Percentiles rank a stretch among this genome's conserved stretches.
phyloP scores from a whole-genome alignment of 2,113 vertebrate species.

The Atlantisia rogersi region DNA sequence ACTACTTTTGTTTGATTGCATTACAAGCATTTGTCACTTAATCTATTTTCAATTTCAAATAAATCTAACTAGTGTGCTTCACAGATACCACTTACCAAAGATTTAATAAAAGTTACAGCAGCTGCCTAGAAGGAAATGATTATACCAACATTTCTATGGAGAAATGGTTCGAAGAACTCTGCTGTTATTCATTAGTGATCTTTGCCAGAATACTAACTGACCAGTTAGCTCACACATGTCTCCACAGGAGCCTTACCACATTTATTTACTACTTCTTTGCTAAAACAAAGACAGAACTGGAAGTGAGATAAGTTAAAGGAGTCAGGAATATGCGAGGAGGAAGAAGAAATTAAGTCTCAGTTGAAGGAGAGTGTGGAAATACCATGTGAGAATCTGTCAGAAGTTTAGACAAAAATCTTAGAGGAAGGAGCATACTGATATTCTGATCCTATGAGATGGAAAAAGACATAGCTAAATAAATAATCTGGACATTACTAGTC shows the following conservation, averaged over 20 bases:
- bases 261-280: neutral
- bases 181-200: neutral
- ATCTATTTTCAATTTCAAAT: neutral
- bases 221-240: neutral
- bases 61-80: neutral
- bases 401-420: neutral
- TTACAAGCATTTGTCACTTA: neutral
- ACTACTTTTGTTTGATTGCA: neutral
- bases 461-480: neutral
- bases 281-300: neutral
- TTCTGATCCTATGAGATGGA: neutral
- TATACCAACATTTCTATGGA: neutral
- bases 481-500: neutral
- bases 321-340: neutral
- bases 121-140: neutral
- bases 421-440: neutral
- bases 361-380: neutral
- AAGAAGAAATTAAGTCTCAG: neutral
- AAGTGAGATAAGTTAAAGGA: neutral
- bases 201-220: neutral
- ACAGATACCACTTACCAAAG: neutral
- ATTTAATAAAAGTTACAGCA: neutral
- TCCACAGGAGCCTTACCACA: neutral
- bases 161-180: neutral
- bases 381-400: neutral